phyloP scores from a whole-genome alignment of 2,113 vertebrate species.

The Elgaria multicarinata region DNA sequence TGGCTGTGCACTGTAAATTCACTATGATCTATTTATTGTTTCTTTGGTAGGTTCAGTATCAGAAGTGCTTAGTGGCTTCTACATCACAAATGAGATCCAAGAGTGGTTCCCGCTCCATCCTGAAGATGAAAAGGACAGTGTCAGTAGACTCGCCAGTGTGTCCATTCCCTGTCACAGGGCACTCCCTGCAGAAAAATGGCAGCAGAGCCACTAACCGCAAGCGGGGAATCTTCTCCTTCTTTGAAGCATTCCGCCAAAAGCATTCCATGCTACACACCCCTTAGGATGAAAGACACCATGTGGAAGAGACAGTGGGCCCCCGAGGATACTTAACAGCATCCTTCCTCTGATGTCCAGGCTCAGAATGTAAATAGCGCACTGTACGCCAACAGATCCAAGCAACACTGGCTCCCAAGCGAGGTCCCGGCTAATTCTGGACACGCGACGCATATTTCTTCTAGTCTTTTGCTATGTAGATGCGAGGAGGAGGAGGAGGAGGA shows the following conservation, averaged over 20 bases:
- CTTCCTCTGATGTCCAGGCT: neutral
- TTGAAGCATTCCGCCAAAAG: conserved; percentile 88
- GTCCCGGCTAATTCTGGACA: neutral
- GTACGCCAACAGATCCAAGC: neutral
- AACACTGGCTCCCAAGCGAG: neutral
- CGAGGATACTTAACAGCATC: neutral
- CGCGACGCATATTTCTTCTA: neutral
- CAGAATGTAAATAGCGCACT: conserved; percentile 26
- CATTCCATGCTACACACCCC: conserved; percentile 80
- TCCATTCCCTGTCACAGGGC: conserved; percentile 63
- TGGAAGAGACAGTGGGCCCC: conserved; percentile 26
- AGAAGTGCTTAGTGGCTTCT: conserved; percentile 92
- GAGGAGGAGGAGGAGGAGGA: neutral
- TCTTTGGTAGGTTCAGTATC: conserved; percentile 89
- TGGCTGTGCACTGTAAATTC: neutral
- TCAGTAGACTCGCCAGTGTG: conserved; percentile 82
- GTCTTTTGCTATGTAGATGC: conserved; percentile 6
- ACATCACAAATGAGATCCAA: conserved; percentile 84
- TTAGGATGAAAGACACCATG: conserved; percentile 51
- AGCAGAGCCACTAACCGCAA: conserved; percentile 72
- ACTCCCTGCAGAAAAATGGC: conserved; percentile 70
- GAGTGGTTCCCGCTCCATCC: conserved; percentile 69
- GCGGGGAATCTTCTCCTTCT: conserved; percentile 88
- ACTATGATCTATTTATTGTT: neutral
- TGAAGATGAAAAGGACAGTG: conserved; percentile 83